Evolutionary conservation across 2,797 vertebrate genomes (phyloP).

Genomic region (Micrastur ruficollis): DNA sequence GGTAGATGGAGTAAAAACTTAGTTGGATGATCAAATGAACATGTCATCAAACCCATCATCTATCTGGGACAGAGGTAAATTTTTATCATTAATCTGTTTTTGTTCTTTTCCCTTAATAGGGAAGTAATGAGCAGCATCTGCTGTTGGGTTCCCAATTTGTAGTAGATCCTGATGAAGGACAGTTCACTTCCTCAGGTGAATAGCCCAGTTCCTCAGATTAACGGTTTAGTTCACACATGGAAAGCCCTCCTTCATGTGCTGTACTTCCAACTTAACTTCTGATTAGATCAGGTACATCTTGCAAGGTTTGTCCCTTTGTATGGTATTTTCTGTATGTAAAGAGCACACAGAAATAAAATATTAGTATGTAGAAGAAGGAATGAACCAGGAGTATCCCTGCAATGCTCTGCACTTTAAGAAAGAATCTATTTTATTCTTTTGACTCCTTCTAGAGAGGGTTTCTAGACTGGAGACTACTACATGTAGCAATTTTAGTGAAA

Average conservation of each 20-base stretch:
- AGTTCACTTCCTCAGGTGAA: neutral
- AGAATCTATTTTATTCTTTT: neutral
- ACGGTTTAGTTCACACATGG: neutral
- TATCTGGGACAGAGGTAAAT: conserved; percentile 5
- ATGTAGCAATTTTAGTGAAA: neutral
- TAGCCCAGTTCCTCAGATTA: neutral
- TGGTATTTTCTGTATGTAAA: neutral
- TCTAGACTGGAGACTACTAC: neutral
- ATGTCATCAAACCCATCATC: neutral
- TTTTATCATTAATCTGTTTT: neutral
- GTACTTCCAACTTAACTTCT: neutral
- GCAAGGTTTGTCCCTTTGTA: neutral
- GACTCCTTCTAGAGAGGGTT: neutral
- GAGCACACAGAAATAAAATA: neutral
- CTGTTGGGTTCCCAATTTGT: neutral
- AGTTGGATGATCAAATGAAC: conserved; percentile 47
- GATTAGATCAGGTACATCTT: neutral
- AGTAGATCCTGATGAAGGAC: neutral
- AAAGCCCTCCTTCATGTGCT: neutral
- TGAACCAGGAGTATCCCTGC: neutral
- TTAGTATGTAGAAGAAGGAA: neutral
- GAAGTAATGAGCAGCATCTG: neutral
- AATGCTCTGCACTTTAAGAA: neutral
- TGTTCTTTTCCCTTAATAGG: neutral
- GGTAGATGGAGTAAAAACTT: conserved; percentile 13